A percentile compares a stretch with the other conserved stretches of the same genome.
phyloP scores from a whole-genome alignment of 2,888 invertebrate species.

The Nemoura dubitans region DNA sequence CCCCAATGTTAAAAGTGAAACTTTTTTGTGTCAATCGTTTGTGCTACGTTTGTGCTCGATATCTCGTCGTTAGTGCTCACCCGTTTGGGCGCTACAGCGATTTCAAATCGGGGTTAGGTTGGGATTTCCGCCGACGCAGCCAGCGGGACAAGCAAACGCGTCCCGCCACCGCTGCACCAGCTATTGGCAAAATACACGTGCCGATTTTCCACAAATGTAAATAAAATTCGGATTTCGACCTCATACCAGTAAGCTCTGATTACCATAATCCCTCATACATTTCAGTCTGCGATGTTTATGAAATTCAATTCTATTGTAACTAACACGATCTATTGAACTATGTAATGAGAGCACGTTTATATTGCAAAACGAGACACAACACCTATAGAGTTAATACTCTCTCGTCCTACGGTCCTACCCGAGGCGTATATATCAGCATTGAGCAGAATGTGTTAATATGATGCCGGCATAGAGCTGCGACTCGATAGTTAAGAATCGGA shows the following conservation, averaged over 20 bases:
- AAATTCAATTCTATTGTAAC: constrained; percentile 12
- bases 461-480: no score
- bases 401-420: background rate
- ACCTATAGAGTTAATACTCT: background rate
- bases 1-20: no score
- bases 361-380: background rate
- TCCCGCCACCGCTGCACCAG: background rate
- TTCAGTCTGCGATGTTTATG: background rate
- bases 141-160: background rate
- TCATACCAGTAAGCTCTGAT: constrained; percentile 3
- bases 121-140: background rate
- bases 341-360: background rate
- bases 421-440: background rate
- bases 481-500: no score
- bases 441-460: no score
- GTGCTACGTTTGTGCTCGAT: no score
- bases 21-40: no score
- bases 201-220: background rate
- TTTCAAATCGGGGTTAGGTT: no score
- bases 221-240: background rate
- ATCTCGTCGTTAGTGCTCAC: no score
- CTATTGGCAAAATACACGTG: background rate
- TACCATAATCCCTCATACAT: background rate
- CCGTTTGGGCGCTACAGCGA: no score
- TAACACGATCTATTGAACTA: constrained; percentile 2